phyloP scores from a whole-genome alignment of 2,888 invertebrate genomes.

The Drosophila fulvimacula region DNA sequence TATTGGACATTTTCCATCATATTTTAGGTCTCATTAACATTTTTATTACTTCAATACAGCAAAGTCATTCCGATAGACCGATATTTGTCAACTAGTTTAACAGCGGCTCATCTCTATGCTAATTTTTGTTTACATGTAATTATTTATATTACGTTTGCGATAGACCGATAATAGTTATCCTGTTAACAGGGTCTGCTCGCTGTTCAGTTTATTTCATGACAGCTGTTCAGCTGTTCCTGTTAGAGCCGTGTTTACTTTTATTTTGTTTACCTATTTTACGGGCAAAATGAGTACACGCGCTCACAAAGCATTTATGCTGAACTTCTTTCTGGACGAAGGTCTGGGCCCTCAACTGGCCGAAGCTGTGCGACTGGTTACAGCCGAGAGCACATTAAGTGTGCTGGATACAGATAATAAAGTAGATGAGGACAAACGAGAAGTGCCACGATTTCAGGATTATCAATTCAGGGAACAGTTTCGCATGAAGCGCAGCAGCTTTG shows the following conservation, averaged over 20 bases:
- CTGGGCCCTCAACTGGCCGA: conserved; percentile 40
- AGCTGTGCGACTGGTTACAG: conserved; percentile 34
- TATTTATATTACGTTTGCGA: neutral
- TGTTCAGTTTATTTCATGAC: neutral
- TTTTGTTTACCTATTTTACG: conserved; percentile 22
- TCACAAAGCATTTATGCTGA: conserved; percentile 47
- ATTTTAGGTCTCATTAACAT: neutral
- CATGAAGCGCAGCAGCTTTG: conserved; percentile 54
- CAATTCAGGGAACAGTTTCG: conserved; percentile 55
- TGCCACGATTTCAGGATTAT: conserved; percentile 34
- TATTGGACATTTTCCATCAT: neutral
- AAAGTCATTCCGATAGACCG: conserved; percentile 10
- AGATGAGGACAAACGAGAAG: neutral
- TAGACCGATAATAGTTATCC: neutral
- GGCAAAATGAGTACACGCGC: conserved; percentile 37
- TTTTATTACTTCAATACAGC: neutral
- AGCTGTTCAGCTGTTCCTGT: conserved; percentile 31
- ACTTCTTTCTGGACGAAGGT: conserved; percentile 54
- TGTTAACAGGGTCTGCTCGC: neutral
- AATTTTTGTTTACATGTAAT: neutral
- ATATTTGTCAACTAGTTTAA: neutral
- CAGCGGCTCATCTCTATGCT: neutral
- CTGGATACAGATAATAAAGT: neutral
- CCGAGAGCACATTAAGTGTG: conserved; percentile 17
- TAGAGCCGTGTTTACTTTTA: conserved; percentile 14